Evolutionary conservation across 2,113 vertebrate species (phyloP).

Genomic region (Mixornis gularis): DNA sequence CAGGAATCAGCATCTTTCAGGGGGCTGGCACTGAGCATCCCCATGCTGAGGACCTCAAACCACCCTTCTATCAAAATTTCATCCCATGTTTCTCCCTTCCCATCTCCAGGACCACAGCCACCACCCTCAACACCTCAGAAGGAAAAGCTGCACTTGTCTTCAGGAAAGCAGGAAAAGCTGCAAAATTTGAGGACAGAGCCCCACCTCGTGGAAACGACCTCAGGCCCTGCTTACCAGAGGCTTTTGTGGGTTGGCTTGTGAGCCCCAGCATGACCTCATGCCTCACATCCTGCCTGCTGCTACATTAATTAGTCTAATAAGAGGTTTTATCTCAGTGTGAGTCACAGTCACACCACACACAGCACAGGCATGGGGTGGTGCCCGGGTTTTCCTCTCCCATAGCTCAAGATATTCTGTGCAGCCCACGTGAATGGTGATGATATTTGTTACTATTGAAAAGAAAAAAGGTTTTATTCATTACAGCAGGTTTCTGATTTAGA

Average conservation of each 20-base stretch:
- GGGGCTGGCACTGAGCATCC: not conserved
- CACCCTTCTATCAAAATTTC: not conserved
- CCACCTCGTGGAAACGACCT: not conserved
- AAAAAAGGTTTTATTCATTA: not conserved
- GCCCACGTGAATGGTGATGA: not conserved
- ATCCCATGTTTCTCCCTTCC: not conserved
- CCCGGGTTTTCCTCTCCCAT: not conserved
- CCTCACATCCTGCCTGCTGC: not conserved
- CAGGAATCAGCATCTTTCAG: not conserved
- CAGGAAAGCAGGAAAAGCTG: not conserved
- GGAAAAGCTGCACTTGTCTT: not conserved
- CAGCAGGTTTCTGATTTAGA: not conserved
- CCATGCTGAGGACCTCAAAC: not conserved
- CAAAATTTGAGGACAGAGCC: not conserved
- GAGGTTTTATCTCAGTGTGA: not conserved
- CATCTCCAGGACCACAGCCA: not conserved
- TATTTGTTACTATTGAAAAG: not conserved
- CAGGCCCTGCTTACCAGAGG: not conserved
- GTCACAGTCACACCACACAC: accelerated
- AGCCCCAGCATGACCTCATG: not conserved
- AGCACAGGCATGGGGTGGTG: not conserved
- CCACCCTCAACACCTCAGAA: accelerated
- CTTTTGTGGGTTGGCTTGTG: not conserved
- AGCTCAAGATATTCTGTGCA: not conserved
- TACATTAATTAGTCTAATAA: not conserved